Percentiles rank a stretch among this genome's conserved stretches.
These are phyloP conservation scores for Bufo gargarizans DNA, from an alignment of 2,113 vertebrate genomes.

Conservation along the genomic window DNA sequence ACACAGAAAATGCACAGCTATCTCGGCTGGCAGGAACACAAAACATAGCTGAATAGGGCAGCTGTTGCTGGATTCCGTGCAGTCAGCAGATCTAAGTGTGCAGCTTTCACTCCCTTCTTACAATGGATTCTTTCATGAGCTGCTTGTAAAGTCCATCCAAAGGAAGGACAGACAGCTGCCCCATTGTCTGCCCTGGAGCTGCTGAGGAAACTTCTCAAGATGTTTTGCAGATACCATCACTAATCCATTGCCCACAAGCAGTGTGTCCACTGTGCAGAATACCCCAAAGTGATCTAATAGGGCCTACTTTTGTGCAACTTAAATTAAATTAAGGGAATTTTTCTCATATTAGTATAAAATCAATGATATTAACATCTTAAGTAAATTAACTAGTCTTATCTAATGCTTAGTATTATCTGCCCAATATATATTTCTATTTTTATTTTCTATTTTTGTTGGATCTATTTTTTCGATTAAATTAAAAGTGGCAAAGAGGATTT, in stretches of 20 bases:
- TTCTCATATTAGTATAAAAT: too few species aligned
- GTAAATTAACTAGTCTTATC: too few species aligned
- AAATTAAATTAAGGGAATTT: too few species aligned
- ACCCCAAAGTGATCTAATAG: not conserved
- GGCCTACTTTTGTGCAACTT: not conserved
- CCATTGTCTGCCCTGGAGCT: constrained; percentile 42
- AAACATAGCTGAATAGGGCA: constrained; percentile 32
- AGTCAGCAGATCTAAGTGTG: constrained; percentile 48
- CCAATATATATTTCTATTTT: too few species aligned
- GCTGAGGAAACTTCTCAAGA: constrained; percentile 25
- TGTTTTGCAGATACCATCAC: constrained; percentile 40
- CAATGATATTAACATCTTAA: too few species aligned
- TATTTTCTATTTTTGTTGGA: too few species aligned
- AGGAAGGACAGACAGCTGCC: constrained; percentile 44
- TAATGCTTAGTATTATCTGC: too few species aligned
- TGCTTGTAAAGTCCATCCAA: constrained; percentile 20
- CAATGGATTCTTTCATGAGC: constrained; percentile 49
- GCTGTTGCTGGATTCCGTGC: constrained; percentile 52
- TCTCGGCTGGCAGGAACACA: constrained; percentile 32
- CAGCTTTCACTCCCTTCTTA: constrained; percentile 1
- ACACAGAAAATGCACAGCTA: not conserved
- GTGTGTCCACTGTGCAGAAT: not conserved
- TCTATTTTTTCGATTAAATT: too few species aligned
- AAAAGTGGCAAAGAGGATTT: too few species aligned
- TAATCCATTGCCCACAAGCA: not conserved